phyloP scores from a whole-genome alignment of 2,888 invertebrate genomes.

The Nasonia oneida region DNA sequence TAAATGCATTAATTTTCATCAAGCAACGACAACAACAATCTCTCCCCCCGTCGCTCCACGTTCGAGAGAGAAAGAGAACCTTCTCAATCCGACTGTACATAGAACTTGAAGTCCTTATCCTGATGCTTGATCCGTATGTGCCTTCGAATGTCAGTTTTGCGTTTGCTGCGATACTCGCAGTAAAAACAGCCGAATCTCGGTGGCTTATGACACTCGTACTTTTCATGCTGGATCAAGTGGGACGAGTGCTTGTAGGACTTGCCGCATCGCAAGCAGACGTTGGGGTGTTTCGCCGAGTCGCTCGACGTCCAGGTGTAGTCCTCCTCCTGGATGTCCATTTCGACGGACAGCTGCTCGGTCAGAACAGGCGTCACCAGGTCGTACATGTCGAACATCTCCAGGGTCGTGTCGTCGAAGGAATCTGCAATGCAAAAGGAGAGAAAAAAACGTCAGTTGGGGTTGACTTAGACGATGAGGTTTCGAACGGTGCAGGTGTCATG shows the following conservation, averaged over 20 bases:
- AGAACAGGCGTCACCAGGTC: constrained; percentile 51
- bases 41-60: too few relatives aligned
- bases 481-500: background rate
- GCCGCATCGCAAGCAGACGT: constrained; percentile 58
- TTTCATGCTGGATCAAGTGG: constrained; percentile 71
- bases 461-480: background rate
- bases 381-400: constrained; percentile 56
- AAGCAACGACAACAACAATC: background rate
- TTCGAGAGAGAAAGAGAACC: background rate
- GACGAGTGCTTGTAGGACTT: constrained; percentile 62
- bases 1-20: background rate
- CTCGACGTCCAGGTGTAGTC: constrained; percentile 7
- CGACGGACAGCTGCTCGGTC: constrained; percentile 11
- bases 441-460: background rate
- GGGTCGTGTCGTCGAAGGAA: background rate
- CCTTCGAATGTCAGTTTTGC: constrained; percentile 53
- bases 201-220: constrained; percentile 74
- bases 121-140: constrained; percentile 54
- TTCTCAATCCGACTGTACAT: constrained; percentile 41
- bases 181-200: constrained; percentile 76
- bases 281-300: constrained; percentile 46
- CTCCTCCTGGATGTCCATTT: constrained; percentile 37
- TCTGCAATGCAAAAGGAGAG: constrained; percentile 38
- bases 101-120: constrained; percentile 55
- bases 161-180: constrained; percentile 67